These are phyloP conservation scores for Pandion haliaetus DNA, from an alignment of 2,113 vertebrate genomes.

Conservation along the genomic window DNA sequence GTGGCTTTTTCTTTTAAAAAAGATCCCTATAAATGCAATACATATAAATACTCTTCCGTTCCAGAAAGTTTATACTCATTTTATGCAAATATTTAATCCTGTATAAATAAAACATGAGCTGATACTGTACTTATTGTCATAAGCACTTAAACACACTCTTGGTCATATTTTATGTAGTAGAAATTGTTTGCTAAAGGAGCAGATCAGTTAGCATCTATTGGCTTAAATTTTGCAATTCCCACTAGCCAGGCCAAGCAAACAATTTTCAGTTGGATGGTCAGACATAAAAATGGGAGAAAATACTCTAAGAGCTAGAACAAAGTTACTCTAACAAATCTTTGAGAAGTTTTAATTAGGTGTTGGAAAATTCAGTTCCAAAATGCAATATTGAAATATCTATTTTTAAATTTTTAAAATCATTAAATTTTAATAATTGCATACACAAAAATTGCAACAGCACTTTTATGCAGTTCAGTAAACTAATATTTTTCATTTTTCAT, in stretches of 20 bases:
- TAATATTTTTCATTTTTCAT: not conserved
- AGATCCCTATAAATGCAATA: not conserved
- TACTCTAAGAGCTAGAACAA: not conserved
- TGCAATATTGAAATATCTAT: not conserved
- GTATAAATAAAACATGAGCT: conserved; percentile 13
- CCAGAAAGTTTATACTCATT: not conserved
- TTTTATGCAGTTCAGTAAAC: not conserved
- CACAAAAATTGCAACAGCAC: not conserved
- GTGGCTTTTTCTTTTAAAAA: not conserved
- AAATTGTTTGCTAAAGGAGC: not conserved
- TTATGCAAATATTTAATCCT: not conserved
- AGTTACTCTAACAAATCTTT: not conserved
- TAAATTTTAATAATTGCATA: not conserved
- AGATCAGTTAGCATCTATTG: not conserved
- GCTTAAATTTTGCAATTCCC: not conserved
- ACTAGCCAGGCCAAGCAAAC: not conserved
- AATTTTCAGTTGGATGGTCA: not conserved
- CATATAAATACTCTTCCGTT: not conserved
- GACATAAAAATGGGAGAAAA: not conserved
- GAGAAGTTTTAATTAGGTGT: not conserved
- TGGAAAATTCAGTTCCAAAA: not conserved
- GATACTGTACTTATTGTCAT: not conserved
- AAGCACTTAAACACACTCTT: not conserved
- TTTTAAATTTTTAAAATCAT: not conserved
- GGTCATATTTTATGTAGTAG: not conserved